phyloP scores from a whole-genome alignment of 2,888 invertebrate genomes.

The Zootermopsis nevadensis region DNA sequence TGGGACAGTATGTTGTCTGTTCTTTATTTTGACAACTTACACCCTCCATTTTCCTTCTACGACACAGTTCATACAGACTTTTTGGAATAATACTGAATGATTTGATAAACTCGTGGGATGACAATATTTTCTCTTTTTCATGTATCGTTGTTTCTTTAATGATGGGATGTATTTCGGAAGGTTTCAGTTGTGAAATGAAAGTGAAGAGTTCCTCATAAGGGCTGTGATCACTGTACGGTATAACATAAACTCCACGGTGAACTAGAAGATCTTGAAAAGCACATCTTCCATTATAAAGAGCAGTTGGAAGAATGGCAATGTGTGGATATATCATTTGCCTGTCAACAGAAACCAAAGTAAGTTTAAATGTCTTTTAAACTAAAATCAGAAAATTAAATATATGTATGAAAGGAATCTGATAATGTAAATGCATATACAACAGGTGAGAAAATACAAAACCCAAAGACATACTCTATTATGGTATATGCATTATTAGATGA shows the following conservation, averaged over 20 bases:
- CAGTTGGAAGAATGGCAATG: slow-evolving; percentile 16
- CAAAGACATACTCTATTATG: no score
- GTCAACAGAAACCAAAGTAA: background rate
- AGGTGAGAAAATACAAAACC: no score
- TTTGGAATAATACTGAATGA: background rate
- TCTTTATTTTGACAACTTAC: background rate
- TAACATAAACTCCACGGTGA: background rate
- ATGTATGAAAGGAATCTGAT: no score
- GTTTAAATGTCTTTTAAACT: no score
- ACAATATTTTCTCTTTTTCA: background rate
- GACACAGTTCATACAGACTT: background rate
- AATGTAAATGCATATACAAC: no score
- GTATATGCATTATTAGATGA: no score
- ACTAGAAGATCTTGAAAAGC: background rate
- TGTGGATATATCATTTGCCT: background rate
- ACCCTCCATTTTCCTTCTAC: background rate
- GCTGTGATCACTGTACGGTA: slow-evolving; percentile 41
- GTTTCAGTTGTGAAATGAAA: slow-evolving; percentile 30
- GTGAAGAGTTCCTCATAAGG: slow-evolving; percentile 3
- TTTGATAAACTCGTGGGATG: background rate
- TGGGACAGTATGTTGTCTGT: background rate
- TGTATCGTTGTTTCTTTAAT: background rate
- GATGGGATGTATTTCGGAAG: slow-evolving; percentile 20
- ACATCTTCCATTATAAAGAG: background rate
- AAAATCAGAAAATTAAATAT: no score